phyloP scores from a whole-genome alignment of 1,140 invertebrate genomes.

The Drosophila sproati region DNA sequence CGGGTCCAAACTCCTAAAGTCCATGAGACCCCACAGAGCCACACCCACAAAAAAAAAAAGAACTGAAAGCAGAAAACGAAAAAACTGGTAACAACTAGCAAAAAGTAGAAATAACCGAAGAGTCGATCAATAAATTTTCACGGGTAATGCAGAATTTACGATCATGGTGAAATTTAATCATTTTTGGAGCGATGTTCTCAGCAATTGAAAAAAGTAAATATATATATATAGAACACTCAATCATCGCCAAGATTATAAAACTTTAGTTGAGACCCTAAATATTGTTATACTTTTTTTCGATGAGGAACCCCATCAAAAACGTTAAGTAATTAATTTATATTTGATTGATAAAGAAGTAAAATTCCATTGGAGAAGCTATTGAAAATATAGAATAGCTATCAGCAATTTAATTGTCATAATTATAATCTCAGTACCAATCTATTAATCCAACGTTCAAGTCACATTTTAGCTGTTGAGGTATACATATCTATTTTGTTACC shows the following conservation, averaged over 20 bases:
- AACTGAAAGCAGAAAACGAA: neutral
- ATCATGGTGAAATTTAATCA: constrained; percentile 32
- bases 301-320: neutral
- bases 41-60: neutral
- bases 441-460: constrained; percentile 11
- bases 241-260: neutral
- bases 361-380: neutral
- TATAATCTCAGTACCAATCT: constrained; percentile 11
- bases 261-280: constrained; percentile 1
- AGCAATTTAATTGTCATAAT: constrained; percentile 1
- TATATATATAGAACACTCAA: neutral
- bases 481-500: neutral
- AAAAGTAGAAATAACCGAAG: neutral
- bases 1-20: constrained; percentile 20
- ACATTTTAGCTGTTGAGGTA: neutral
- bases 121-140: constrained; percentile 8
- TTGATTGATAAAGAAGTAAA: too few relatives aligned
- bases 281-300: constrained; percentile 14
- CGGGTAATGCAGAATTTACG: constrained; percentile 19
- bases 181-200: constrained; percentile 46
- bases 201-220: neutral
- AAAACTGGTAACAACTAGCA: neutral
- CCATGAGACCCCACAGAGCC: neutral
- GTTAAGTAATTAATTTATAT: neutral
- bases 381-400: neutral